Conservation (phyloP, 2,797 vertebrate species). For the Valencia hispanica region DNA sequence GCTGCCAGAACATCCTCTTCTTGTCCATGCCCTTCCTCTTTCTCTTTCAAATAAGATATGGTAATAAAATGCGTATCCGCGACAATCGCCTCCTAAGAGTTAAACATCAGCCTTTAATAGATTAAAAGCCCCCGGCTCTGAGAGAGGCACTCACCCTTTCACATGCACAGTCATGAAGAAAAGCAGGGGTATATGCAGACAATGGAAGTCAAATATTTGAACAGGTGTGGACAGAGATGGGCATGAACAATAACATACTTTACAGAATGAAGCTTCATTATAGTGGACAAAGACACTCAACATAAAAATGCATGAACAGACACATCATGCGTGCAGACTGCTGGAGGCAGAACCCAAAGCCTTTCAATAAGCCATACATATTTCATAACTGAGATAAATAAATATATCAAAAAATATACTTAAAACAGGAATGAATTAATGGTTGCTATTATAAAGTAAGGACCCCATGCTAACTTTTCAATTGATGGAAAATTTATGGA, state of each 20-base stretch:
- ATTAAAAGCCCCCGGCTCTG: constrained; percentile 79
- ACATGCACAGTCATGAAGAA: constrained; percentile 27
- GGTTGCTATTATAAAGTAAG: constrained; percentile 22
- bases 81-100: no score
- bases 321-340: background rate
- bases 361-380: constrained; percentile 24
- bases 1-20: no score
- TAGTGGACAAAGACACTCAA: constrained; percentile 30
- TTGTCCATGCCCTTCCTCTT: no score
- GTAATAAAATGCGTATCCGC: no score
- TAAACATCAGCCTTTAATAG: constrained; percentile 82
- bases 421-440: constrained; percentile 17
- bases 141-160: constrained; percentile 56
- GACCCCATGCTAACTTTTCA: constrained; percentile 27
- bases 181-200: constrained; percentile 21
- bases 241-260: constrained; percentile 12
- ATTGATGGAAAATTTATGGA: constrained; percentile 50
- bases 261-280: constrained; percentile 18
- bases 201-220: constrained; percentile 29
- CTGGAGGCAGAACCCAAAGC: constrained; percentile 14
- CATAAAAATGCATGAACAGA: background rate
- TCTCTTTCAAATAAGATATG: no score
- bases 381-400: constrained; percentile 16
- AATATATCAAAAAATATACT: constrained; percentile 20
- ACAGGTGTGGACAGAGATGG: constrained; percentile 31